Conservation (phyloP, 64 coral and sea anemone genomes). For the Orbicella faveolata region DNA sequence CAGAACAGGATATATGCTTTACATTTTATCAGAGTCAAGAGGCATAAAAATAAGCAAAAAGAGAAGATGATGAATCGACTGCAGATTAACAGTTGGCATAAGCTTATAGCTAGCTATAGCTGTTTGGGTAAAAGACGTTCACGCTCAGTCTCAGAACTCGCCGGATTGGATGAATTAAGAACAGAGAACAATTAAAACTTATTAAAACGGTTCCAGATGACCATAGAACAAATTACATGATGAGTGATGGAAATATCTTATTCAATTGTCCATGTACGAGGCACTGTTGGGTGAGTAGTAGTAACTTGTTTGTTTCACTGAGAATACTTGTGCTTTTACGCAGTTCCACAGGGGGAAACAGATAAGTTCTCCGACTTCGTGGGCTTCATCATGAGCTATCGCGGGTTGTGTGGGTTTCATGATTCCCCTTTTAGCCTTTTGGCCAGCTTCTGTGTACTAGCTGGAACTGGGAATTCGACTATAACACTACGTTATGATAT, state of each 20-base stretch:
- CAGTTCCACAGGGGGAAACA: neutral
- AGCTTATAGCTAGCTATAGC: slow-evolving; percentile 19
- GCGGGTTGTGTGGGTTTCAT: slow-evolving; percentile 1
- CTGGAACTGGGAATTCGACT: slow-evolving; percentile 14
- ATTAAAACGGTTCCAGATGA: slow-evolving; percentile 14
- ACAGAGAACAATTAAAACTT: slow-evolving; percentile 15
- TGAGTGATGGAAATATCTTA: neutral
- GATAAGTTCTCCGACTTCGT: slow-evolving; percentile 3
- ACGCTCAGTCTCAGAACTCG: slow-evolving; percentile 29
- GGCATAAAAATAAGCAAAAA: neutral
- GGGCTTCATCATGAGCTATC: slow-evolving; percentile 8
- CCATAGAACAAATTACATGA: slow-evolving; percentile 1
- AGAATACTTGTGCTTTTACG: neutral
- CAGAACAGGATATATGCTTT: neutral
- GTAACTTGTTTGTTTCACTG: no score
- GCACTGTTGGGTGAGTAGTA: no score
- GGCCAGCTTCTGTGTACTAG: neutral
- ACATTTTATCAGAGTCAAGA: no score
- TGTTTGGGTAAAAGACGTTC: slow-evolving; percentile 37
- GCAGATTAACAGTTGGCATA: slow-evolving; percentile 23
- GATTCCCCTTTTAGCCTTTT: neutral
- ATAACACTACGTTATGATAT: neutral
- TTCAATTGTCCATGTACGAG: no score
- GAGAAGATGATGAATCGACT: slow-evolving; percentile 18
- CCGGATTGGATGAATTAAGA: neutral